Percentiles rank a stretch among this genome's conserved stretches.
phyloP scores from a whole-genome alignment of 1,140 invertebrate genomes.

The Nixonia krombeini region DNA sequence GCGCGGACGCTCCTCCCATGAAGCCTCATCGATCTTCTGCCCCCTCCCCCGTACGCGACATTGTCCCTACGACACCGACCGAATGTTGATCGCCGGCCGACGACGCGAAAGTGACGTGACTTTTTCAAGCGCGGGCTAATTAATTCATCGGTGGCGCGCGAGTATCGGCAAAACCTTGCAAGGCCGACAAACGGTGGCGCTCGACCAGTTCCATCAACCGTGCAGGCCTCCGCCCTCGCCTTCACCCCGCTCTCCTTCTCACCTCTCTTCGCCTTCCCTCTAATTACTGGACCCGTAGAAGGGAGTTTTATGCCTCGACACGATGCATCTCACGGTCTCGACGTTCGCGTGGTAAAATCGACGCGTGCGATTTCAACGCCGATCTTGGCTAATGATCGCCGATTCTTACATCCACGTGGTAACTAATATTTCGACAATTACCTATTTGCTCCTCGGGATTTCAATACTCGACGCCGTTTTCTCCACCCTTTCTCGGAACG shows the following conservation, averaged over 20 bases:
- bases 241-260: background rate
- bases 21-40: background rate
- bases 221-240: background rate
- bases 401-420: no score
- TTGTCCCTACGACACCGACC: background rate
- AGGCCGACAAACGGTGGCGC: background rate
- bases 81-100: background rate
- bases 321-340: background rate
- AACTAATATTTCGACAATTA: no score
- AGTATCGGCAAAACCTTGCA: background rate
- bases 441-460: no score
- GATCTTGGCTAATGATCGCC: no score
- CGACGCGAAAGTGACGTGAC: background rate
- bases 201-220: background rate
- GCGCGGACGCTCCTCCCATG: background rate
- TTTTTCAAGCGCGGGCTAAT: no score
- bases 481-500: no score
- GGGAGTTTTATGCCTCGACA: background rate
- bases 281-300: background rate
- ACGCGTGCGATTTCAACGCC: background rate
- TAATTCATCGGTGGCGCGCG: no score
- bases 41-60: background rate
- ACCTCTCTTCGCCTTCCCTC: background rate
- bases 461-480: no score
- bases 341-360: background rate